Conservation (phyloP, 2,888 invertebrate species). For the Strigamia crassipes region DNA sequence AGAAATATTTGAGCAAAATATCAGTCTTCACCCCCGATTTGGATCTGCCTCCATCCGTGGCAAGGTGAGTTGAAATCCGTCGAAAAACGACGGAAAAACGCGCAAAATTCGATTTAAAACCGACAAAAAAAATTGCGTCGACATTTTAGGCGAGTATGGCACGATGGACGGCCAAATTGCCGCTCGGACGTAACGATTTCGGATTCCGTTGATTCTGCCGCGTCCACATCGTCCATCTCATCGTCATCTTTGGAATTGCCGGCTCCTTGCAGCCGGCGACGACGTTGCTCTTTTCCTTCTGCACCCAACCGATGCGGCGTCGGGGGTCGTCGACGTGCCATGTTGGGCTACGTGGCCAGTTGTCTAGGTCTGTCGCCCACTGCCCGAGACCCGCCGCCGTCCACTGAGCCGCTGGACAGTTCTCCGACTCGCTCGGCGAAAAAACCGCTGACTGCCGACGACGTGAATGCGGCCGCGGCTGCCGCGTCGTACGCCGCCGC, state of each 20-base stretch:
- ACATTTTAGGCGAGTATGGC: neutral
- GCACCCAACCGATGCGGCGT: neutral
- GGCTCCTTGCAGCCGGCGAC: neutral
- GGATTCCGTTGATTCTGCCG: neutral
- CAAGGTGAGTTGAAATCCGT: neutral
- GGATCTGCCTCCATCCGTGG: no score
- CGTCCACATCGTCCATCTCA: neutral
- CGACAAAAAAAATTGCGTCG: no score
- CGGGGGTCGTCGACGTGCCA: conserved; percentile 7
- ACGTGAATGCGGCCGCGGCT: neutral
- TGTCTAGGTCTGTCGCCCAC: neutral
- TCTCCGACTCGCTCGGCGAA: neutral
- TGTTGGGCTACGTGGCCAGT: conserved; percentile 27
- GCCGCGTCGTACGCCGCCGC: conserved; percentile 7
- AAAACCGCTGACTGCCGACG: neutral
- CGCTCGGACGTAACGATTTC: neutral
- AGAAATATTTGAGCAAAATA: no score
- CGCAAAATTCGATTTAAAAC: no score
- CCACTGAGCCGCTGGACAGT: neutral
- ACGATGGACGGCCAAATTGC: conserved; percentile 8
- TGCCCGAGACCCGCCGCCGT: neutral
- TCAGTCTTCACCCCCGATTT: neutral
- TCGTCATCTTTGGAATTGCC: neutral
- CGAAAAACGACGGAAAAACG: no score
- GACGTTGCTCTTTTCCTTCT: neutral